These are phyloP conservation scores for Mastomys natalensis DNA, from an alignment of 2,113 vertebrate species.

Conservation along the genomic window DNA sequence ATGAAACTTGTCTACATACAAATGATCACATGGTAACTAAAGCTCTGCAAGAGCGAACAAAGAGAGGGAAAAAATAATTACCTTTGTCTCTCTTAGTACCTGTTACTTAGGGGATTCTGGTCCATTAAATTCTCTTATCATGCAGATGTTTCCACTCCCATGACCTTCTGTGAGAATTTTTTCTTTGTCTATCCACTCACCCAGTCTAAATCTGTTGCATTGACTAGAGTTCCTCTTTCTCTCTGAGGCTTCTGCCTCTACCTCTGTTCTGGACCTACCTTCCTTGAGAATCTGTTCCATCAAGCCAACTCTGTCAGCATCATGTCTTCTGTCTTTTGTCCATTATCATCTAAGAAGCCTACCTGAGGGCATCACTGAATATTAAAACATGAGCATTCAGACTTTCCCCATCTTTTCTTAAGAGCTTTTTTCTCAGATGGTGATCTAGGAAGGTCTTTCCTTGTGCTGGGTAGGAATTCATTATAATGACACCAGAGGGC, in stretches of 20 bases:
- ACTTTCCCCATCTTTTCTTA: not conserved
- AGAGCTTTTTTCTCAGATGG: not conserved
- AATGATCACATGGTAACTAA: not conserved
- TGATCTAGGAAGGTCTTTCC: not conserved
- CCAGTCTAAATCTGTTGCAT: rapidly evolving
- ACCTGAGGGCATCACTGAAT: not conserved
- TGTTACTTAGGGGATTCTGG: not conserved
- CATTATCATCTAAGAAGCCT: not conserved
- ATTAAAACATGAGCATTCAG: not conserved
- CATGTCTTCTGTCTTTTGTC: not conserved
- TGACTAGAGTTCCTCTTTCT: not conserved
- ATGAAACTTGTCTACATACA: not conserved
- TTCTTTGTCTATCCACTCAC: not conserved
- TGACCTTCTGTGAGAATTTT: not conserved
- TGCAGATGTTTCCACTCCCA: not conserved
- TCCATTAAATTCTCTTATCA: not conserved
- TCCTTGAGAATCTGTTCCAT: not conserved
- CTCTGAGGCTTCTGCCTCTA: not conserved
- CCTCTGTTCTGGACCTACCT: no score
- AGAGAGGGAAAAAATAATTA: not conserved
- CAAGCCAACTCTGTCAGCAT: not conserved
- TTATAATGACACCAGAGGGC: not conserved
- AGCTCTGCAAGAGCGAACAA: not conserved
- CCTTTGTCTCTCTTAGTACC: not conserved
- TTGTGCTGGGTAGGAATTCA: not conserved